These are phyloP conservation scores for Apistogramma diplotaenia DNA, from an alignment of 2,113 vertebrate genomes.

Conservation along the genomic window DNA sequence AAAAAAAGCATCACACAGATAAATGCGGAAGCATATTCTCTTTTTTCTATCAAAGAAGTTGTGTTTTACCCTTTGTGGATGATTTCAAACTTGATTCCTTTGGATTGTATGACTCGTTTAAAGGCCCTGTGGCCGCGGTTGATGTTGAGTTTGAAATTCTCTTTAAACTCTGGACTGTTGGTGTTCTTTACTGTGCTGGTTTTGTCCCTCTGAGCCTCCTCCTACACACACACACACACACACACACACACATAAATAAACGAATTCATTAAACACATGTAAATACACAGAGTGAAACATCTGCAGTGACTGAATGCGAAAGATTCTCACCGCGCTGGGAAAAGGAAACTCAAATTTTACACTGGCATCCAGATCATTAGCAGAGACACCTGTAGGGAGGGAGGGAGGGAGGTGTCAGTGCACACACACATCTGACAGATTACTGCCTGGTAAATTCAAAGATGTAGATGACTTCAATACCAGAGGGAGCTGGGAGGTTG, in stretches of 20 bases:
- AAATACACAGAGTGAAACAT: background rate
- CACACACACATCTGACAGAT: constrained; percentile 1
- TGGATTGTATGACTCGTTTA: constrained; percentile 84
- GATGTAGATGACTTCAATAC: constrained; percentile 61
- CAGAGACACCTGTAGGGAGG: constrained; percentile 76
- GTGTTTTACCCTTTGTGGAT: constrained; percentile 85
- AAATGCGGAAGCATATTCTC: background rate
- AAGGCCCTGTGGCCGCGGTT: constrained; percentile 84
- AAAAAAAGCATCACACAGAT: background rate
- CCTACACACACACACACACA: constrained; percentile 67
- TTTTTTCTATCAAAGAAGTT: background rate
- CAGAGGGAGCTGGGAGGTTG: constrained; percentile 84
- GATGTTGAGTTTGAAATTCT: constrained; percentile 87
- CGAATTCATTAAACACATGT: background rate
- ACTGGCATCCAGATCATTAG: constrained; percentile 85
- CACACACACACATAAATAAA: background rate
- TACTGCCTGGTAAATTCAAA: background rate
- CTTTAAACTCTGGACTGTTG: constrained; percentile 87
- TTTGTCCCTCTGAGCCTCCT: constrained; percentile 90
- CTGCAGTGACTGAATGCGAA: background rate
- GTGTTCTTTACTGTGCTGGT: constrained; percentile 83
- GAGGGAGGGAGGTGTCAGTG: background rate
- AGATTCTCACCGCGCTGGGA: constrained; percentile 81
- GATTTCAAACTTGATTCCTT: constrained; percentile 92
- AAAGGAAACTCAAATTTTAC: constrained; percentile 93